phyloP scores from a whole-genome alignment of 2,113 vertebrate species.

The Promerops cafer region DNA sequence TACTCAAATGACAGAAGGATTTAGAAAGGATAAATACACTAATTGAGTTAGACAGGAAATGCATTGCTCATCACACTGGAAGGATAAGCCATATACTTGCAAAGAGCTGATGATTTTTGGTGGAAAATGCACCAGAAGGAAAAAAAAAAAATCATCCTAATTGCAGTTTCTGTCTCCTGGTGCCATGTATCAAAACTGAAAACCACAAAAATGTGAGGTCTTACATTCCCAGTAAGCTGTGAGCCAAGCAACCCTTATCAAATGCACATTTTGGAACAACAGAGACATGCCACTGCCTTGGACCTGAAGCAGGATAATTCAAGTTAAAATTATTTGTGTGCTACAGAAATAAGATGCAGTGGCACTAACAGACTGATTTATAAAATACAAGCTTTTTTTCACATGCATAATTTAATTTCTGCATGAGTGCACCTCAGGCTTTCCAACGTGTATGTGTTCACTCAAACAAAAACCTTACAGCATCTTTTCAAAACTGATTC shows the following conservation, averaged over 20 bases:
- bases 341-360: background rate
- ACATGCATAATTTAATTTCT: background rate
- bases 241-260: background rate
- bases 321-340: background rate
- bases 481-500: background rate
- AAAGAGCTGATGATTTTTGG: background rate
- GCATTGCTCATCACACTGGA: accelerated
- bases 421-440: background rate
- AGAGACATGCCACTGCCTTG: background rate
- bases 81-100: background rate
- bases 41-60: background rate
- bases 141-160: background rate
- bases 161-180: background rate
- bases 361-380: background rate
- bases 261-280: background rate
- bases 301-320: background rate
- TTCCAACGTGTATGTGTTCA: accelerated
- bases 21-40: background rate
- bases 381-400: background rate
- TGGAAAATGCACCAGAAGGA: background rate
- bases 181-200: background rate
- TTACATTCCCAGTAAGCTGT: background rate
- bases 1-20: background rate
- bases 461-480: background rate
- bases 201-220: background rate